A percentile compares a stretch with the other conserved stretches of the same genome.
Evolutionary conservation across 1,140 invertebrate species (phyloP).

Genomic region (Helicoverpa zea): DNA sequence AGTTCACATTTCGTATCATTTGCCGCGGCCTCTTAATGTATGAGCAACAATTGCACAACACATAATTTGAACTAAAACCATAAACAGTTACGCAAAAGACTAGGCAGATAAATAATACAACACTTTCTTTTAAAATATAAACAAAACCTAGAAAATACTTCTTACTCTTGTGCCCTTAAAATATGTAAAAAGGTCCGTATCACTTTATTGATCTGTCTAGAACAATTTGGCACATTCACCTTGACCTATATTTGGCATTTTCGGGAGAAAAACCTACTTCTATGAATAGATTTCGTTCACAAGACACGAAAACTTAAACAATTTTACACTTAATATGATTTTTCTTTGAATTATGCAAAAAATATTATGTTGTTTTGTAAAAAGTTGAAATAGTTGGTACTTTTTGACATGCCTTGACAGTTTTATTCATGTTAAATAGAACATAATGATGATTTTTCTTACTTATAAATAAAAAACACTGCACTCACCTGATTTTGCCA

Average conservation of each 20-base stretch:
- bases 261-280: neutral
- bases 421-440: neutral
- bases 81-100: neutral
- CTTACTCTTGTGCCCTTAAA: too few species aligned
- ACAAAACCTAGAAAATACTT: too few species aligned
- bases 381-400: neutral
- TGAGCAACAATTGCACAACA: too few species aligned
- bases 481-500: neutral
- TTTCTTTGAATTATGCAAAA: neutral
- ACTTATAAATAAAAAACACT: neutral
- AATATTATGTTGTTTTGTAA: neutral
- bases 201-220: neutral
- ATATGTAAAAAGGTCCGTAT: neutral
- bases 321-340: neutral
- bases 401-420: neutral
- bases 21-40: too few species aligned
- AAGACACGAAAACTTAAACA: neutral
- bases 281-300: neutral
- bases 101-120: neutral
- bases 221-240: neutral
- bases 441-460: too few species aligned
- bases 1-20: too few species aligned
- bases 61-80: too few species aligned
- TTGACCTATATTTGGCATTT: neutral
- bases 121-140: too few species aligned